A percentile compares a stretch with the other conserved stretches of the same genome.
Conservation (phyloP, 2,113 vertebrate species). For the Cryptotis parvus region DNA sequence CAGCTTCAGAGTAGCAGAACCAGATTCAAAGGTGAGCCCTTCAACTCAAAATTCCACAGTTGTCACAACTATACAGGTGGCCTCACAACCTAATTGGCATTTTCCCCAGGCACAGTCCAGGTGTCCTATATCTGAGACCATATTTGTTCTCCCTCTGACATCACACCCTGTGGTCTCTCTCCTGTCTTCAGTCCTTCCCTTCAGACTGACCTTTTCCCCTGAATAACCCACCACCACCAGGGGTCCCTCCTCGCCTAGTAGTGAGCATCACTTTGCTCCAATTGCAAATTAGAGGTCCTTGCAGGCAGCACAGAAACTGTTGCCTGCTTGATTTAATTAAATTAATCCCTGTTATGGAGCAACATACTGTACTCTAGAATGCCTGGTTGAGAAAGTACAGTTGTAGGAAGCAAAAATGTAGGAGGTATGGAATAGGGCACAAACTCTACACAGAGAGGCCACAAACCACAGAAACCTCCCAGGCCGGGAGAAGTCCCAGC, state of each 20-base stretch:
- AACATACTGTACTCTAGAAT: background rate
- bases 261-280: background rate
- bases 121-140: background rate
- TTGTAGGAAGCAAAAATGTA: no score
- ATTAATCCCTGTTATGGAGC: background rate
- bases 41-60: background rate
- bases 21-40: background rate
- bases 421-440: no score
- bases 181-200: background rate
- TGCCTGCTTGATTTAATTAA: background rate
- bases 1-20: background rate
- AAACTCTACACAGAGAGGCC: no score
- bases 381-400: background rate
- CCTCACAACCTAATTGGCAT: background rate
- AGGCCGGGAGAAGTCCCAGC: no score
- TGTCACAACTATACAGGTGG: background rate
- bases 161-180: background rate
- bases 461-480: no score
- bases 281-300: background rate
- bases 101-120: background rate
- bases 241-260: constrained; percentile 58
- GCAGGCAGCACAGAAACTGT: background rate
- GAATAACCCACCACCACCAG: constrained; percentile 56
- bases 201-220: background rate
- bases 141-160: background rate